Evolutionary conservation across 2,113 vertebrate genomes (phyloP), one percentile per base, ranked within the genome.

Genomic region (Pontoporia blainvillei): DNA sequence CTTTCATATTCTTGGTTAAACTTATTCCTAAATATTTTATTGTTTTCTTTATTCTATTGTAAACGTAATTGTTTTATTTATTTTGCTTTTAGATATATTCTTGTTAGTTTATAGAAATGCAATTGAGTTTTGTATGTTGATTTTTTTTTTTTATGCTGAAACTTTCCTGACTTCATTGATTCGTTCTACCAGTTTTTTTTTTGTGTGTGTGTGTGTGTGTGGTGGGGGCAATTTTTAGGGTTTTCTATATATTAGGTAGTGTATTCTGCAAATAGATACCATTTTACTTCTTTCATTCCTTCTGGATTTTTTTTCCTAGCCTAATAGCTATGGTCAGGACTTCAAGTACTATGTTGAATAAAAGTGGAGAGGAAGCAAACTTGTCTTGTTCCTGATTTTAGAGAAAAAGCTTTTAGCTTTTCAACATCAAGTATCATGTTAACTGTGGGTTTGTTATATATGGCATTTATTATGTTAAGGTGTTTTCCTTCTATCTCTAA

Each of bases 161-260:
- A 46, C 44, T 84, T 84, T 64, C 2, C 29, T 64, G 61, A 64
- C 31, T 64, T 84, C 41, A 84, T 64, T 46, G 71, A 73, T 46
- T 46, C 46, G 13, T 73, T 73, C 71, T 73, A 73, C 20, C 41
- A 64, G 41, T 46, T 46, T 46, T 8, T 46, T 44, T 27, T 23
- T 1, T 44, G 1, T 39, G 39, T 39, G 3, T 44, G 0, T 44
- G 44, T 44, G 8, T 44, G 0, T 44, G 8, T 49, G 46, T 1
- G 49, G 13, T 4, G 46, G 3, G 75, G 49, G 79, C 9, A 23
- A 61, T 84, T 29, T 83, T n/a, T 64, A 84, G 39, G 29, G 61
- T 64, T 34, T 84, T 84, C 41, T 25, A 3, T 9, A 6, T 49
- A 84, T 84, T 57, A 57, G 41, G 21, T 46, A 64, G 18, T n/a